Conservation (phyloP, 2,113 vertebrate genomes). For the Bubalus kerabau region DNA sequence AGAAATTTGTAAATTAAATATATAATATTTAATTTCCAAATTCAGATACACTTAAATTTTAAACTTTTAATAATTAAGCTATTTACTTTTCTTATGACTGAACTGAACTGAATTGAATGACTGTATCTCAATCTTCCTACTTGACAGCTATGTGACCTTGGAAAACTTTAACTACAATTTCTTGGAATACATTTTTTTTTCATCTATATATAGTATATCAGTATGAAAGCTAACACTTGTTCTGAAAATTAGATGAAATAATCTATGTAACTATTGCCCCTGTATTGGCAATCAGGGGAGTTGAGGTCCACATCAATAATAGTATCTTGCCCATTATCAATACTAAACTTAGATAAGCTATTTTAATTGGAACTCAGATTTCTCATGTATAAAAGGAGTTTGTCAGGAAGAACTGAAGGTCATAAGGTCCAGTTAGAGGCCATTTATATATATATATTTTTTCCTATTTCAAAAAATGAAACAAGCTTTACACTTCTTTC, state of each 20-base stretch:
- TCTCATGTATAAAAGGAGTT: background rate
- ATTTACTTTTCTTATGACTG: background rate
- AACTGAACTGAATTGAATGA: background rate
- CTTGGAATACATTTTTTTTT: background rate
- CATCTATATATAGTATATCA: background rate
- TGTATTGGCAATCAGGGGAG: background rate
- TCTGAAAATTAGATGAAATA: background rate
- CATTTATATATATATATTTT: background rate
- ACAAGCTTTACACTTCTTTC: background rate
- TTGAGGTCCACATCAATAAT: background rate
- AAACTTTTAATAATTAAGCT: background rate
- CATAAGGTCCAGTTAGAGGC: background rate
- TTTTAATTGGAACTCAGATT: background rate
- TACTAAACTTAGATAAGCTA: background rate
- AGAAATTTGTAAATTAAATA: slow-evolving; percentile 15
- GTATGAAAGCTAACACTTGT: background rate
- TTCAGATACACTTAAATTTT: background rate
- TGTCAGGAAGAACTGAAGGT: background rate
- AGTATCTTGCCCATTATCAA: background rate
- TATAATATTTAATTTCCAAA: background rate
- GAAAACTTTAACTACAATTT: background rate
- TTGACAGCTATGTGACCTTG: background rate
- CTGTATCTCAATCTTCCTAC: background rate
- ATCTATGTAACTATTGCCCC: background rate
- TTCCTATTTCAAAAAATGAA: background rate